Evolutionary conservation across 2,113 vertebrate species (phyloP).

Genomic region (Casuarius casuarius): DNA sequence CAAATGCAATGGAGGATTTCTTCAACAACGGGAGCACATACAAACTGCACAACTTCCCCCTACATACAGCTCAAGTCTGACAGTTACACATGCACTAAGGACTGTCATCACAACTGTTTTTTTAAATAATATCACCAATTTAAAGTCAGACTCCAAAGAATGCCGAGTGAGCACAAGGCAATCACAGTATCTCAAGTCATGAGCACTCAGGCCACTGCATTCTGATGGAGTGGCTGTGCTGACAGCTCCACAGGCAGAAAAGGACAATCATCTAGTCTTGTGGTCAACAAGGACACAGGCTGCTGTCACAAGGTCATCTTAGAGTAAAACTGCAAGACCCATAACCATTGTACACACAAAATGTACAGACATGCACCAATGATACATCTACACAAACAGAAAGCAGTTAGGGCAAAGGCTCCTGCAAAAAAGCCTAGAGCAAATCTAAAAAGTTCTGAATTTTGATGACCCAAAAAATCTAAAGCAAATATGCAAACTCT

Average conservation of each 20-base stretch:
- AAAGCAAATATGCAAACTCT: neutral
- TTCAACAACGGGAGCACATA: neutral
- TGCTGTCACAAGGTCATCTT: conserved; percentile 30
- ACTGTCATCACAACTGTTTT: neutral
- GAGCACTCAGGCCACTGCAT: neutral
- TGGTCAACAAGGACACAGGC: conserved; percentile 24
- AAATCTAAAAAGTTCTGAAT: neutral
- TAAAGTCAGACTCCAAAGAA: neutral
- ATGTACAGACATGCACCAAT: neutral
- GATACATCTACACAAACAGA: neutral
- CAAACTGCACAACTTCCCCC: neutral
- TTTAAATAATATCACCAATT: neutral
- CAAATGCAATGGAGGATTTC: neutral
- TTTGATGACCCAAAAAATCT: neutral
- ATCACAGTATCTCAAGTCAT: neutral
- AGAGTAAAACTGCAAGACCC: neutral
- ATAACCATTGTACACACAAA: neutral
- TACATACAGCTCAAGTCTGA: neutral
- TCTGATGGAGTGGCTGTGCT: neutral
- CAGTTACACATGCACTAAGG: neutral
- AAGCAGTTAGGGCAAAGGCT: neutral
- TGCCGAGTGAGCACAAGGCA: neutral
- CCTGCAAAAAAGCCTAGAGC: neutral
- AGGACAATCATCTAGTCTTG: neutral
- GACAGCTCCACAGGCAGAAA: neutral